Conservation (phyloP, 1,140 invertebrate species). For the Pogonomyrmex barbatus region DNA sequence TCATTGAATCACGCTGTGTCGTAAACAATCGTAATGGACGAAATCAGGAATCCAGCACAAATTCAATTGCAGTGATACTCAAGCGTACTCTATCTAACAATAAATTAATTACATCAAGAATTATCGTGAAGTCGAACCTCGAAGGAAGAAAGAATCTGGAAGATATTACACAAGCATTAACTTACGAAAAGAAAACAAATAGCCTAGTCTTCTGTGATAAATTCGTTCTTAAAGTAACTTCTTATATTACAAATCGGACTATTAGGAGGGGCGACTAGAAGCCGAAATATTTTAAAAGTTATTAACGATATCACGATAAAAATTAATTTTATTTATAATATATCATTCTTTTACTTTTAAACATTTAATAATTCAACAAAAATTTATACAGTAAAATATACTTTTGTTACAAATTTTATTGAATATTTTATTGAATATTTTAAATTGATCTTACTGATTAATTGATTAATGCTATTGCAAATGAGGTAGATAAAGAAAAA, state of each 20-base stretch:
- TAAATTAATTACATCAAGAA: constrained; percentile 60
- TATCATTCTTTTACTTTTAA: neutral
- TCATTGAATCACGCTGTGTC: constrained; percentile 1
- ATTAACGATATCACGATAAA: neutral
- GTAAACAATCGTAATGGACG: constrained; percentile 33
- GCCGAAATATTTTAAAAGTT: constrained; percentile 21
- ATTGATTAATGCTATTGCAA: neutral
- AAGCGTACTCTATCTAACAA: constrained; percentile 6
- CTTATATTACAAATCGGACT: neutral
- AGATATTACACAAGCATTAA: constrained; percentile 32
- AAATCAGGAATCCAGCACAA: neutral
- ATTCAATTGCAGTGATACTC: neutral
- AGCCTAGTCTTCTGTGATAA: neutral
- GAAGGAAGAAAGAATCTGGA: constrained; percentile 36
- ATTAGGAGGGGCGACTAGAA: neutral
- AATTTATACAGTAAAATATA: neutral
- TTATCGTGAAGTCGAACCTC: constrained; percentile 48
- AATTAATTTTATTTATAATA: neutral
- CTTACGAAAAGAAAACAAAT: constrained; percentile 30
- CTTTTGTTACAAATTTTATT: neutral
- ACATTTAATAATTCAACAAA: neutral
- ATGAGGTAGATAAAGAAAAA: neutral
- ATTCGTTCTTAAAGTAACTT: constrained; percentile 30
- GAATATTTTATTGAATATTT: neutral
- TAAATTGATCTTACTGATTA: neutral